Evolutionary conservation across 2,113 vertebrate species (phyloP).

Genomic region (Pholis gunnellus): DNA sequence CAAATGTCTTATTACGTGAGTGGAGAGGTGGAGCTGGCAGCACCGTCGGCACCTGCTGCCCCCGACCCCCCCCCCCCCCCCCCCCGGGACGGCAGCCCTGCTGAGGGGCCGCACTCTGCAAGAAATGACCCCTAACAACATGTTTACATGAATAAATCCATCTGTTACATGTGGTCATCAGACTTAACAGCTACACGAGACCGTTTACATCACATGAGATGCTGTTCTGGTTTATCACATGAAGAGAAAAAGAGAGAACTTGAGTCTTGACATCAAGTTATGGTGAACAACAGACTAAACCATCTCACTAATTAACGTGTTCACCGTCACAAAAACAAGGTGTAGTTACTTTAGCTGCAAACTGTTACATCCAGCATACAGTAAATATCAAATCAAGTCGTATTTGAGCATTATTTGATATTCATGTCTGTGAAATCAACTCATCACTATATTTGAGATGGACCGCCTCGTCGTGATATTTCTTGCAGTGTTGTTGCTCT

Average conservation of each 20-base stretch:
- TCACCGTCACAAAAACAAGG: too few relatives aligned
- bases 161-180: background rate
- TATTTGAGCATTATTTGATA: too few relatives aligned
- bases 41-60: constrained; percentile 61
- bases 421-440: too few relatives aligned
- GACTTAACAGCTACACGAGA: background rate
- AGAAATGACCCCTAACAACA: background rate
- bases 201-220: background rate
- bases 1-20: constrained; percentile 50
- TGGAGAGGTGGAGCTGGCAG: constrained; percentile 79
- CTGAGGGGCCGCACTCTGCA: constrained; percentile 29
- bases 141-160: background rate
- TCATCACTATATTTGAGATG: too few relatives aligned
- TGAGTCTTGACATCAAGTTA: too few relatives aligned
- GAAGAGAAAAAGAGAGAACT: too few relatives aligned
- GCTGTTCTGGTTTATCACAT: too few relatives aligned
- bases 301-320: too few relatives aligned
- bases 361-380: too few relatives aligned
- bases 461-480: background rate
- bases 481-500: constrained; percentile 33
- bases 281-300: too few relatives aligned
- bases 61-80: constrained; percentile 18
- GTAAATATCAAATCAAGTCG: too few relatives aligned
- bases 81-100: constrained; percentile 19
- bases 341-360: too few relatives aligned